Conservation (phyloP, 2,888 invertebrate genomes). For the Spisula subtruncata region DNA sequence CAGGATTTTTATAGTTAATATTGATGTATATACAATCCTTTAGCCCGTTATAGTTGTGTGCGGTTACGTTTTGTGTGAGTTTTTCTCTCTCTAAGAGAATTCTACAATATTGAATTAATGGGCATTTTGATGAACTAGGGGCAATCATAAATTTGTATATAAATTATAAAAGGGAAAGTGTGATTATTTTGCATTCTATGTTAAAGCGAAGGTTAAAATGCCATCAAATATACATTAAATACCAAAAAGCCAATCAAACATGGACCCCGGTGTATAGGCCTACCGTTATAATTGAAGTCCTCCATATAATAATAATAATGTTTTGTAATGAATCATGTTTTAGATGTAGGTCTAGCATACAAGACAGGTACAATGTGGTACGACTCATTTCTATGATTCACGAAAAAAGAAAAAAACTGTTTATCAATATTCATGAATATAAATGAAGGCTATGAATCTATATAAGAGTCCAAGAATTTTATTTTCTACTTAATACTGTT, state of each 20-base stretch:
- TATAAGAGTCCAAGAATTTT: neutral
- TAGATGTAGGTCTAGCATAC: neutral
- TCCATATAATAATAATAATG: neutral
- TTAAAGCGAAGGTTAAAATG: slow-evolving; percentile 15
- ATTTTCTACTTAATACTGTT: slow-evolving; percentile 13
- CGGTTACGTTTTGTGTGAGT: neutral
- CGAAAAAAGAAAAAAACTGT: neutral
- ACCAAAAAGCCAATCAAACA: slow-evolving; percentile 18
- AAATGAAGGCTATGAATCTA: neutral
- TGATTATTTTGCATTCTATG: slow-evolving; percentile 1
- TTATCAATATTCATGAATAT: slow-evolving; percentile 23
- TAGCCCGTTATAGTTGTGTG: neutral
- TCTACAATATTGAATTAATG: neutral
- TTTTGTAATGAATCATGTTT: neutral
- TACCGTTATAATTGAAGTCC: slow-evolving; percentile 31
- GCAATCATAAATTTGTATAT: slow-evolving; percentile 3
- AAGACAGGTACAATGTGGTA: neutral
- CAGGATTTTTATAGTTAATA: neutral
- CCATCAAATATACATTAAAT: slow-evolving; percentile 45
- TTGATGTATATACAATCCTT: neutral
- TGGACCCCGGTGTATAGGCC: neutral
- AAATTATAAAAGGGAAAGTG: neutral
- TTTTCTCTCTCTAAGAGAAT: neutral
- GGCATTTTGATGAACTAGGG: neutral
- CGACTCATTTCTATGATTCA: slow-evolving; percentile 12